phyloP scores from a whole-genome alignment of 2,113 vertebrate species.

The Ciconia maguari region DNA sequence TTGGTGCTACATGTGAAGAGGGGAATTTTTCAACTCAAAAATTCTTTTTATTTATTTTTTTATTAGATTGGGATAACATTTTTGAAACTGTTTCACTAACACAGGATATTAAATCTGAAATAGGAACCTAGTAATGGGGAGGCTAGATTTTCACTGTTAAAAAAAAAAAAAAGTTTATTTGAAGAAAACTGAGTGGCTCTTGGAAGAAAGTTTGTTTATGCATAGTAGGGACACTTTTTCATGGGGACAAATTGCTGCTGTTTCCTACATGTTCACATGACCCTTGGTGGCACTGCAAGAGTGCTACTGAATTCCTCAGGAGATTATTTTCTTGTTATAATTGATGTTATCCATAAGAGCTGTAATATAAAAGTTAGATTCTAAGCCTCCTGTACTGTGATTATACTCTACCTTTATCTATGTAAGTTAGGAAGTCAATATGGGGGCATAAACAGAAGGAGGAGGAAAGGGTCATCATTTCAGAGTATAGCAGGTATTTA shows the following conservation, averaged over 20 bases:
- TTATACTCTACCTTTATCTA: not conserved
- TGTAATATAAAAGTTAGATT: not conserved
- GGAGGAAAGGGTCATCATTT: not conserved
- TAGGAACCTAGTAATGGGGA: not conserved
- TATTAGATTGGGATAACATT: not conserved
- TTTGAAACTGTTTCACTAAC: not conserved
- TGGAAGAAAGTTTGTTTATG: not conserved
- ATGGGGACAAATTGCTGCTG: not conserved
- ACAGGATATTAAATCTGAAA: not conserved
- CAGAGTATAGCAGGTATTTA: not conserved
- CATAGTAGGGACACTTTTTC: not conserved
- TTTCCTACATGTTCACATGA: not conserved
- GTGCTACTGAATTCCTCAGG: not conserved
- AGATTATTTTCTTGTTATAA: not conserved
- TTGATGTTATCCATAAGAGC: not conserved
- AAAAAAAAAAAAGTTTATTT: not conserved
- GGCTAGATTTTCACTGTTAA: not conserved
- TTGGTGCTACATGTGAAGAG: not conserved
- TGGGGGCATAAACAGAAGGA: not conserved
- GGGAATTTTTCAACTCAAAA: not conserved
- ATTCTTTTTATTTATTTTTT: not conserved
- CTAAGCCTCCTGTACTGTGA: not conserved
- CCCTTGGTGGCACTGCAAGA: not conserved
- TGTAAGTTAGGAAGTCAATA: not conserved
- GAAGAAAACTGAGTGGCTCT: not conserved